Evolutionary conservation across 2,113 vertebrate genomes (phyloP), one percentile per base, ranked within the genome.

Genomic region (Pelobates fuscus): DNA sequence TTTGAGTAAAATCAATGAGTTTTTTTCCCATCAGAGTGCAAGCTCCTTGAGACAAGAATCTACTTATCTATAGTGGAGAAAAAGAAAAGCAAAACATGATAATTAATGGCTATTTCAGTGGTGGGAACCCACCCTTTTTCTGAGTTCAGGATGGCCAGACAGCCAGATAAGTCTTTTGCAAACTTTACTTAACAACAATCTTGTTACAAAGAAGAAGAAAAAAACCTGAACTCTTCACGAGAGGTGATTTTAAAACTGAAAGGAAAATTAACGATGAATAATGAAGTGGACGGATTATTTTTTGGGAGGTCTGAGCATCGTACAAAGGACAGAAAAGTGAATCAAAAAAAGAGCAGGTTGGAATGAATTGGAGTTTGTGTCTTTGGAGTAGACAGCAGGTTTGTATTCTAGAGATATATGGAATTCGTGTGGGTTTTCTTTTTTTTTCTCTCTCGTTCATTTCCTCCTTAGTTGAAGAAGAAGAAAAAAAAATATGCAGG

Each of bases 371-470:
- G 32, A 64, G 37, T 59, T 75, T 58, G 54, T 76, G 52, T 75
- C 70, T 30, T 59, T 57, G 25, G 32, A 37, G 55, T 77, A 67
- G 58, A 71, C 63, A 70, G 62, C 44, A 63, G 80, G 86, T 89
- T 84, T 84, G 82, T 82, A 82, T 84, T 85, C 79, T 85, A 82
- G 84, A 85, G 81, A 82, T 81, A 82, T 82, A 79, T 78, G 82
- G 85, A 87, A 88, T 86, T 86, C 82, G 80, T 82, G 15, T 17
- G 23, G n/a, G 26, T 2, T 81, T 83, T 81, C 83, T 85, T 80
- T 80, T 74, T 64, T 63, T 78, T 77, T 66, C 55, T 46, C 66
- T 76, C 57, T 66, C 32, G 55, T 79, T 81, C 85, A 29, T 85
- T 87, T 86, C 84, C 81, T 81, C 81, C 85, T 21, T 25, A 26